Evolutionary conservation across 2,113 vertebrate species (phyloP), one percentile per base, ranked within the genome.

Genomic region (Oreocharis arfaki): DNA sequence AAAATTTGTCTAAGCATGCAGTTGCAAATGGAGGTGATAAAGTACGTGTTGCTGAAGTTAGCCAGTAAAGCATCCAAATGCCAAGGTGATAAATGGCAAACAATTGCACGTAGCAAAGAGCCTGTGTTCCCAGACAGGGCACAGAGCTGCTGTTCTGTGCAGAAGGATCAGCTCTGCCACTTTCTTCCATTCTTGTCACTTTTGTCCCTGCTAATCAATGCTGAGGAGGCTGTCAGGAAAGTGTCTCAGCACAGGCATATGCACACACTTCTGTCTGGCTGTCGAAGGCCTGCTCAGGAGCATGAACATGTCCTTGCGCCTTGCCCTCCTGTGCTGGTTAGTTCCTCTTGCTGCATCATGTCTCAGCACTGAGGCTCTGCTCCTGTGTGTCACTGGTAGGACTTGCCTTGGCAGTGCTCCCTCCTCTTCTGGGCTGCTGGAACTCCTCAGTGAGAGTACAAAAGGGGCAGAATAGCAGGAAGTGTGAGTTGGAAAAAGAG

Each of bases 151-250:
- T 79, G 2, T 20, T 53, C 32, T 37, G 27, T 9, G 32, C 35
- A 26, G 39, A 26, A 42, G 56, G 22, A 37, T 37, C 6, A 2
- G 37, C 68, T 77, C 41, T 52, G 41, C 68, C 11, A 0, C 19
- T 47, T 86, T 42, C 71, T 80, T 37, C 9, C 30, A 2, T 69
- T 65, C 67, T 47, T 68, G 65, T 44, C 63, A 6, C 37, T n/a
- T 47, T 18, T 39, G 41, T 78, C 15, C 0, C 47, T 8, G 14
- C 33, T 39, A 2, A 0, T 35, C 1, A 1, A 4, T 10, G 10
- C 37, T 47, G 63, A 60, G 17, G 67, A 69, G 68, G 39, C 76
- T 12, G 0, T 46, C 21, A 42, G 47, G 65, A 20, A 57, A 5
- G 37, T 6, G 26, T 84, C 69, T 69, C n/a, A 12, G 46, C 37